These are phyloP conservation scores for Melitaea cinxia DNA, from an alignment of 1,140 invertebrate species.

Conservation along the genomic window DNA sequence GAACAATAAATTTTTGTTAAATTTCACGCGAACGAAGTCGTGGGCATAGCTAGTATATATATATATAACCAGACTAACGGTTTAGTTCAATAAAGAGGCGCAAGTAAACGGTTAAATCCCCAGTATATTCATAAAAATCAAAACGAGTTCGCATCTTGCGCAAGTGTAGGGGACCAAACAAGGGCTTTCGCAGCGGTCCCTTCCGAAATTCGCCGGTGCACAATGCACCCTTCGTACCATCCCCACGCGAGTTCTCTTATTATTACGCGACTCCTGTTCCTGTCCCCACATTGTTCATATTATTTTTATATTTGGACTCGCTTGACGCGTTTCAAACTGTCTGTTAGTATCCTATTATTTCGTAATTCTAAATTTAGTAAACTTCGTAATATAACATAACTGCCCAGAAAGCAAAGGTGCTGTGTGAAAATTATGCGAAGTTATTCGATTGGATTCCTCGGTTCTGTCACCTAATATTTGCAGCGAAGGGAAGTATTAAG, in stretches of 20 bases:
- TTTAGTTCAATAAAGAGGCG: conserved; percentile 35
- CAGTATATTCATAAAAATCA: conserved; percentile 71
- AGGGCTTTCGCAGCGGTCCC: conserved; percentile 74
- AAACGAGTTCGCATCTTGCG: conserved; percentile 80
- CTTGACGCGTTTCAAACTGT: conserved; percentile 64
- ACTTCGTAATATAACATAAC: conserved; percentile 18
- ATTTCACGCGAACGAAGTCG: too few species aligned
- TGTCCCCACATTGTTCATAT: conserved; percentile 80
- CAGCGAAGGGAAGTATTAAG: conserved; percentile 80
- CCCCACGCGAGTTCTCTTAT: conserved; percentile 79
- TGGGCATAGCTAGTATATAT: too few species aligned
- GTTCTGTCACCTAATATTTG: conserved; percentile 79
- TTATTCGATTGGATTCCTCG: conserved; percentile 62
- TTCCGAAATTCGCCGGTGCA: conserved; percentile 79
- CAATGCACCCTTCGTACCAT: conserved; percentile 80
- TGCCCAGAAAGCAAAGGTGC: conserved; percentile 31
- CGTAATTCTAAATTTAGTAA: conserved; percentile 1
- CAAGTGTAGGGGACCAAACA: conserved; percentile 78
- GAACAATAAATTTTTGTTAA: too few species aligned
- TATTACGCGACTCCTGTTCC: conserved; percentile 76
- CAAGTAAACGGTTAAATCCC: conserved; percentile 52
- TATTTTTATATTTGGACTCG: conserved; percentile 76
- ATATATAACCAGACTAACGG: conserved; percentile 43
- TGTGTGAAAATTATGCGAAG: conserved; percentile 62
- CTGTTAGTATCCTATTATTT: conserved; percentile 33